Evolutionary conservation across 2,797 vertebrate species (phyloP).

Genomic region (Gallinago nigripennis): DNA sequence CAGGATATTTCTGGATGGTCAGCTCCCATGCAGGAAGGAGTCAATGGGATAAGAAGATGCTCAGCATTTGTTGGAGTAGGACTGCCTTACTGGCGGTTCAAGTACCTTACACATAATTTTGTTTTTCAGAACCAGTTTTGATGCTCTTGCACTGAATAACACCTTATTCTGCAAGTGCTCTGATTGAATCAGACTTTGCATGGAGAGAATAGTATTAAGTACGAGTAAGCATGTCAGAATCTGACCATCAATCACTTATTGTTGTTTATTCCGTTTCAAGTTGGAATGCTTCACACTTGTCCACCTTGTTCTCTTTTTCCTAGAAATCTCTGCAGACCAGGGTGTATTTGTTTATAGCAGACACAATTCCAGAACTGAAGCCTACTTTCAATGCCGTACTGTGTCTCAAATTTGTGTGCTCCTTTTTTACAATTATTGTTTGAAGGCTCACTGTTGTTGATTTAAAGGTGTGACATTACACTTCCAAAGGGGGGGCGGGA

Average conservation of each 20-base stretch:
- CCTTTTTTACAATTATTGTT: not conserved
- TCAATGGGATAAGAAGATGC: constrained; percentile 17
- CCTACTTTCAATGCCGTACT: not conserved
- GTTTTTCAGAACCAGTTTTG: not conserved
- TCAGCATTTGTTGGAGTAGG: not conserved
- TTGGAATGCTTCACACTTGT: not conserved
- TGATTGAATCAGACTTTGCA: not conserved
- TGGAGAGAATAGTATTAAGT: not conserved
- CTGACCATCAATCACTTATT: not conserved
- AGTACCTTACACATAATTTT: not conserved
- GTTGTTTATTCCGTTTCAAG: not conserved
- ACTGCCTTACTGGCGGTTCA: not conserved
- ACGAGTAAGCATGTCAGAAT: not conserved
- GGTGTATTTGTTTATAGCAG: not conserved
- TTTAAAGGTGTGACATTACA: not conserved
- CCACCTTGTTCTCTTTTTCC: constrained; percentile 14
- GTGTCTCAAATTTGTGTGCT: not conserved
- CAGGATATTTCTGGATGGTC: constrained; percentile 11
- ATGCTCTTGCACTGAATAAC: not conserved
- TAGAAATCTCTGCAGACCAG: constrained; percentile 16
- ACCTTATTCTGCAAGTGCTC: not conserved
- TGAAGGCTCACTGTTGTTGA: not conserved
- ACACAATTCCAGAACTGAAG: not conserved
- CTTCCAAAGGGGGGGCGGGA: not conserved
- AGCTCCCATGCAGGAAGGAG: not conserved